Percentiles rank a stretch among this genome's conserved stretches.
phyloP scores from a whole-genome alignment of 2,797 vertebrate genomes.

The Artibeus lituratus region DNA sequence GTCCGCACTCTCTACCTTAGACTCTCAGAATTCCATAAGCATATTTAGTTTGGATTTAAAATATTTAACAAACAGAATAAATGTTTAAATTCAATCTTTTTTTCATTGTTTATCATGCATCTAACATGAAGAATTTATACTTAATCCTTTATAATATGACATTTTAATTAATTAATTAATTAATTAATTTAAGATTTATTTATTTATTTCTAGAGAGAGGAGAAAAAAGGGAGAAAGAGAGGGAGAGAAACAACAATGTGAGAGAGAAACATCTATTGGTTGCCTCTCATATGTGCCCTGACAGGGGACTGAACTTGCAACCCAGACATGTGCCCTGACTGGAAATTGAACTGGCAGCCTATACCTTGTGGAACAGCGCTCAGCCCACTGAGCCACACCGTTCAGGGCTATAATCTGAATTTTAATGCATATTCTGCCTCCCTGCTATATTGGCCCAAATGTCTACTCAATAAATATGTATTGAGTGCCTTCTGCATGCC shows the following conservation, averaged over 20 bases:
- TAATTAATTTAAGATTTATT: too few relatives aligned
- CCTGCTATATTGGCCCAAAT: not conserved
- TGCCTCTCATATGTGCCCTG: not conserved
- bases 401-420: not conserved
- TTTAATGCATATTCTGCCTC: not conserved
- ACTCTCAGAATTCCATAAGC: not conserved
- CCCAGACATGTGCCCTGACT: not conserved
- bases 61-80: slow-evolving; percentile 1
- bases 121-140: slow-evolving; percentile 13
- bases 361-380: not conserved
- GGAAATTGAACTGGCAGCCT: not conserved
- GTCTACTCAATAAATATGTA: slow-evolving; percentile 25
- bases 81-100: not conserved
- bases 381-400: not conserved
- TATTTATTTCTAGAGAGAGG: not conserved
- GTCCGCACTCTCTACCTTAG: not conserved
- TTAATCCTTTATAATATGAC: not conserved
- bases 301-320: not conserved
- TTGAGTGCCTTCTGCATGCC: not conserved
- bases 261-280: too few relatives aligned
- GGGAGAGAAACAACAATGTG: too few relatives aligned
- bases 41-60: slow-evolving; percentile 31
- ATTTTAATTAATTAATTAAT: too few relatives aligned
- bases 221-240: not conserved
- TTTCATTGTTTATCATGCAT: not conserved